A percentile compares a stretch with the other conserved stretches of the same genome.
phyloP scores from a whole-genome alignment of 1,140 invertebrate genomes.

The Harlomillsia oculata region DNA sequence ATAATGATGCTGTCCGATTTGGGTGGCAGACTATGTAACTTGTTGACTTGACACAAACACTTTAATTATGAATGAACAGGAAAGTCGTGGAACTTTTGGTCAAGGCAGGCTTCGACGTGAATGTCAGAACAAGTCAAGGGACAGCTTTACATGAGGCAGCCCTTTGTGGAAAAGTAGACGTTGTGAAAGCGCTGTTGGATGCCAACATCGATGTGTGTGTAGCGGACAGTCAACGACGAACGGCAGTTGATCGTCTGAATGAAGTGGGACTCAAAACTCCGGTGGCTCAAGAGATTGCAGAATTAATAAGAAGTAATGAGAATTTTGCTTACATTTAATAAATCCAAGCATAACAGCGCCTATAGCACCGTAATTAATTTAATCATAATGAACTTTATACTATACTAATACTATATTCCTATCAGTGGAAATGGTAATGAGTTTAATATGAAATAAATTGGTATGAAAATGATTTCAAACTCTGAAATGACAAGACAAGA shows the following conservation, averaged over 20 bases:
- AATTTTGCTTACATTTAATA: too few species aligned
- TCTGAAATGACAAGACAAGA: too few species aligned
- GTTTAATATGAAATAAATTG: too few species aligned
- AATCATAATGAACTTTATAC: too few species aligned
- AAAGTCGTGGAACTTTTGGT: conserved; percentile 73
- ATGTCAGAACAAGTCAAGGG: conserved; percentile 74
- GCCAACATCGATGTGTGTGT: conserved; percentile 71
- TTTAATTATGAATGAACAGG: conserved; percentile 42
- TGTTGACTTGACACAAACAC: too few species aligned
- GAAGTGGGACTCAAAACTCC: conserved; percentile 66
- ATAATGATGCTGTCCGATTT: too few species aligned
- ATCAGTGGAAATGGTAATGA: too few species aligned
- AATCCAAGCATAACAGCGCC: too few species aligned
- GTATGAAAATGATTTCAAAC: too few species aligned
- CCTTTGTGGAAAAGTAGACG: conserved; percentile 82
- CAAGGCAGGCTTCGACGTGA: conserved; percentile 76
- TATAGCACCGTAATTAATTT: too few species aligned
- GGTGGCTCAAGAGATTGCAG: conserved; percentile 72
- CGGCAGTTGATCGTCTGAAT: conserved; percentile 74
- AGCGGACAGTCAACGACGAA: conserved; percentile 65
- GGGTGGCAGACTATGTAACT: too few species aligned
- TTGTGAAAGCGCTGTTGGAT: conserved; percentile 71
- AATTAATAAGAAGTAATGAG: conserved; percentile 77
- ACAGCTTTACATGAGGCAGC: conserved; percentile 92
- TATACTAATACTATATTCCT: too few species aligned